A percentile compares a stretch with the other conserved stretches of the same genome.
These are phyloP conservation scores for Lasioglossum lativentre DNA, from an alignment of 2,888 invertebrate species.

Conservation along the genomic window DNA sequence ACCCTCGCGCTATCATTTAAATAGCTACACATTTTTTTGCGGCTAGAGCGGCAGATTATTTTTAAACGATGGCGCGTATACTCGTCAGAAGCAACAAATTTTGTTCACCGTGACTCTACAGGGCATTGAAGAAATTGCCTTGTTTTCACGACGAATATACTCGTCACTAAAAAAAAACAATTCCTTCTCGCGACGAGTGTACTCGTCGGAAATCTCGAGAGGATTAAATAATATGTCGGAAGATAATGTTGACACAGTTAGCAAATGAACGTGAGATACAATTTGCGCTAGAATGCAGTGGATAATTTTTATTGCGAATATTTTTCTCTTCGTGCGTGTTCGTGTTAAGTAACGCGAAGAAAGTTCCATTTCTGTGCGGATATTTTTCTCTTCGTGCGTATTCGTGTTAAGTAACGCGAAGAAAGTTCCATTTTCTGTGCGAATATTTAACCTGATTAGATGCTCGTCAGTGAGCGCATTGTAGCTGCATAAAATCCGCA, in stretches of 20 bases:
- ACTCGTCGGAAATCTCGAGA: background rate
- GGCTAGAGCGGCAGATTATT: background rate
- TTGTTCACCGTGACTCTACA: fast-evolving
- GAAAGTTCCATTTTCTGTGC: background rate
- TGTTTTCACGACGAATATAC: background rate
- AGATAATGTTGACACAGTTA: background rate
- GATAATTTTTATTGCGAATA: background rate
- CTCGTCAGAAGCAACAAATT: background rate
- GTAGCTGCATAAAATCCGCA: conserved; percentile 8
- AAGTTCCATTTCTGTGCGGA: background rate
- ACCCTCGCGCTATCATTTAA: background rate
- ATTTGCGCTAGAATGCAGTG: background rate
- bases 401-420: background rate
- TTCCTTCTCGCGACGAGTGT: background rate
- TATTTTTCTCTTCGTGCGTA: background rate
- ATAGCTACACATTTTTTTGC: background rate
- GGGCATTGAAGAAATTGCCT: background rate
- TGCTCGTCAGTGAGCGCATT: background rate
- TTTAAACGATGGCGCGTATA: background rate
- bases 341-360: background rate
- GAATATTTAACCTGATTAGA: background rate
- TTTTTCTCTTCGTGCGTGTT: background rate
- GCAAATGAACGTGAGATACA: background rate
- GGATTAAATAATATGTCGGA: background rate
- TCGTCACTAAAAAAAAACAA: background rate